Conservation (phyloP, 1,140 invertebrate genomes). For the Micrasema minimum region DNA sequence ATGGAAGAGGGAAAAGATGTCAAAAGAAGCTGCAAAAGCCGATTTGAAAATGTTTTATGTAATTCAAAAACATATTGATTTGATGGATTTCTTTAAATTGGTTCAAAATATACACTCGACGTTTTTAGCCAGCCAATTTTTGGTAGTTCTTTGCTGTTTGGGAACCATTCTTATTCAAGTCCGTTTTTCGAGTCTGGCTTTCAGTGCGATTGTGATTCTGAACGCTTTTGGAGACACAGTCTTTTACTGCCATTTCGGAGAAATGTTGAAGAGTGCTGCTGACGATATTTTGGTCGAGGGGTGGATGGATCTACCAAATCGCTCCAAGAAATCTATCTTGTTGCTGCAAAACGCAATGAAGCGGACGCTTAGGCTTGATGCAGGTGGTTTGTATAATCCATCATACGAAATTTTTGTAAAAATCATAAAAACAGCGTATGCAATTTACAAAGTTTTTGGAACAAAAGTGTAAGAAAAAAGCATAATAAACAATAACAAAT, state of each 20-base stretch:
- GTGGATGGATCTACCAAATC: slow-evolving; percentile 22
- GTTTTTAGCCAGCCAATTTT: slow-evolving; percentile 28
- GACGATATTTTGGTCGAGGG: slow-evolving; percentile 9
- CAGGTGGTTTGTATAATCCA: slow-evolving; percentile 34
- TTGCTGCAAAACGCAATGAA: slow-evolving; percentile 22
- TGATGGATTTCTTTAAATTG: slow-evolving; percentile 33
- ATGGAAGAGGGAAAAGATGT: not conserved
- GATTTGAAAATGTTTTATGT: slow-evolving; percentile 40
- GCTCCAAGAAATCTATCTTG: slow-evolving; percentile 1
- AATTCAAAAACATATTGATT: slow-evolving; percentile 34
- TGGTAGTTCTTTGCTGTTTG: slow-evolving; percentile 22
- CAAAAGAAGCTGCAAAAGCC: not conserved
- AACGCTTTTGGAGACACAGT: slow-evolving; percentile 40
- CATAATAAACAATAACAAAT: too few species aligned
- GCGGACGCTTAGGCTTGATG: slow-evolving; percentile 14
- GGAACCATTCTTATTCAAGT: slow-evolving; percentile 29
- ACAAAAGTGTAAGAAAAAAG: too few species aligned
- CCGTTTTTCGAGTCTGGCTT: slow-evolving; percentile 1
- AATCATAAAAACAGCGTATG: slow-evolving; percentile 39
- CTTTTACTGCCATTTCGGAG: slow-evolving; percentile 44
- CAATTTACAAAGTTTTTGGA: slow-evolving; percentile 44
- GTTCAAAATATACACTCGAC: slow-evolving; percentile 20
- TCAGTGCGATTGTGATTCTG: slow-evolving; percentile 20
- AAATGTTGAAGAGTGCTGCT: slow-evolving; percentile 17
- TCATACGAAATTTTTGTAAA: slow-evolving; percentile 37